Percentiles rank a stretch among this genome's conserved stretches.
Conservation (phyloP, 2,888 invertebrate genomes). For the Drosophila lacicola region DNA sequence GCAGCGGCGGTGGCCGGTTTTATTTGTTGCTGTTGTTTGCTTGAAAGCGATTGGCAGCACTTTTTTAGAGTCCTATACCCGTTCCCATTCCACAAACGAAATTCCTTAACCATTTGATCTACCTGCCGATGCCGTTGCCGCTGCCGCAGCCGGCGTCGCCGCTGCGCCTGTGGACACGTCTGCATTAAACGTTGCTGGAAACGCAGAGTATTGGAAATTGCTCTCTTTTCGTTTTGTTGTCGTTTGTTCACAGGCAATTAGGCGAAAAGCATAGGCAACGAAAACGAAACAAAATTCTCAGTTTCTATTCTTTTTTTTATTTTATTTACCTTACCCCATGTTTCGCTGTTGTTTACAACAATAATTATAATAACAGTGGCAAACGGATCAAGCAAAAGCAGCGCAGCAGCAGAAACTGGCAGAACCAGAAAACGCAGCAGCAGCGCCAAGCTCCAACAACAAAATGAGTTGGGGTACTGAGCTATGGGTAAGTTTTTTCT, state of each 20-base stretch:
- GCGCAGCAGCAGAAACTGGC: constrained; percentile 78
- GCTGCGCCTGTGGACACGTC: constrained; percentile 53
- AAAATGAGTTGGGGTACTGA: constrained; percentile 85
- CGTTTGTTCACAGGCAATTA: constrained; percentile 29
- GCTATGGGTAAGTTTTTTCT: constrained; percentile 83
- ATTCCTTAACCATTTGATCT: constrained; percentile 40
- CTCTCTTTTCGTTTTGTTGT: constrained; percentile 40
- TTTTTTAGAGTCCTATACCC: constrained; percentile 25
- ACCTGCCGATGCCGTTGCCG: constrained; percentile 52
- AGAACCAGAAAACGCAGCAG: constrained; percentile 81
- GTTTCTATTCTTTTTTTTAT: constrained; percentile 35
- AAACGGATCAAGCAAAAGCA: constrained; percentile 58
- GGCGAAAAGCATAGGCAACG: constrained; percentile 41
- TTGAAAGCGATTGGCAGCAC: constrained; percentile 29
- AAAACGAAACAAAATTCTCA: constrained; percentile 49
- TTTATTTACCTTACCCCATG: constrained; percentile 18
- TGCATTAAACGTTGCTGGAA: constrained; percentile 49
- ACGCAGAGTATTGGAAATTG: constrained; percentile 49
- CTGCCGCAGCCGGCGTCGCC: constrained; percentile 28
- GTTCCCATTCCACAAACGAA: constrained; percentile 28
- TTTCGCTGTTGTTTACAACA: constrained; percentile 29
- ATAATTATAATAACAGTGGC: constrained; percentile 55
- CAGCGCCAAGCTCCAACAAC: constrained; percentile 83
- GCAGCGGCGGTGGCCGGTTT: constrained; percentile 41
- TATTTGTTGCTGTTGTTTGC: constrained; percentile 21